Percentiles rank a stretch among this genome's conserved stretches.
These are phyloP conservation scores for Montipora capitata DNA, from an alignment of 92 coral and sea anemone species.

Conservation along the genomic window DNA sequence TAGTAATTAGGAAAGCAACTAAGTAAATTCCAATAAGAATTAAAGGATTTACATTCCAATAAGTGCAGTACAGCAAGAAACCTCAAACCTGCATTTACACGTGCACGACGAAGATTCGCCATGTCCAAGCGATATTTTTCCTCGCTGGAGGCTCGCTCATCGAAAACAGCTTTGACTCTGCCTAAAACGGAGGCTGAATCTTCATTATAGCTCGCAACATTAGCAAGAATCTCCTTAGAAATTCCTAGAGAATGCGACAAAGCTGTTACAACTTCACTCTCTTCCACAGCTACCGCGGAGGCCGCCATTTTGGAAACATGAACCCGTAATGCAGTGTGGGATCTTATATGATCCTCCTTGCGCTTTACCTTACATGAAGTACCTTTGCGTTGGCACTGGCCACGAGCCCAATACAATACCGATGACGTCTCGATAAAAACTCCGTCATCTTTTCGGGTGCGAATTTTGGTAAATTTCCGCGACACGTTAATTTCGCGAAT, in stretches of 20 bases:
- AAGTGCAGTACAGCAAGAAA: not conserved
- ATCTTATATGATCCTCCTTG: conserved; percentile 10
- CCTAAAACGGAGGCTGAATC: conserved; percentile 67
- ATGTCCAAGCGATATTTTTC: conserved; percentile 84
- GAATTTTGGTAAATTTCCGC: too few species aligned
- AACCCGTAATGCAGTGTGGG: conserved; percentile 71
- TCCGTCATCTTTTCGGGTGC: too few species aligned
- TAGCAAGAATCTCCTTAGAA: conserved; percentile 66
- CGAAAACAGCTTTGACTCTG: conserved; percentile 74
- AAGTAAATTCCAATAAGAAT: too few species aligned
- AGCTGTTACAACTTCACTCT: conserved; percentile 61
- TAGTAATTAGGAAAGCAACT: too few species aligned
- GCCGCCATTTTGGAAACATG: conserved; percentile 94
- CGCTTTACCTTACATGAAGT: not conserved
- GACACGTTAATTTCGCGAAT: too few species aligned
- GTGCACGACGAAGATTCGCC: conserved; percentile 93
- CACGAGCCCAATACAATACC: too few species aligned
- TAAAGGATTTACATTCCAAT: not conserved
- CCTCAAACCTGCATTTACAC: conserved; percentile 93
- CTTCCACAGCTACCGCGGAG: conserved; percentile 55
- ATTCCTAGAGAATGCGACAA: conserved; percentile 75
- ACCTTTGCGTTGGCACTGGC: not conserved
- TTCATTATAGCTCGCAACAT: conserved; percentile 73
- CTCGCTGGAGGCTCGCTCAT: conserved; percentile 61
- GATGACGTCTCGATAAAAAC: too few species aligned